phyloP scores from a whole-genome alignment of 1,140 invertebrate species.

The Heliconius nattereri region DNA sequence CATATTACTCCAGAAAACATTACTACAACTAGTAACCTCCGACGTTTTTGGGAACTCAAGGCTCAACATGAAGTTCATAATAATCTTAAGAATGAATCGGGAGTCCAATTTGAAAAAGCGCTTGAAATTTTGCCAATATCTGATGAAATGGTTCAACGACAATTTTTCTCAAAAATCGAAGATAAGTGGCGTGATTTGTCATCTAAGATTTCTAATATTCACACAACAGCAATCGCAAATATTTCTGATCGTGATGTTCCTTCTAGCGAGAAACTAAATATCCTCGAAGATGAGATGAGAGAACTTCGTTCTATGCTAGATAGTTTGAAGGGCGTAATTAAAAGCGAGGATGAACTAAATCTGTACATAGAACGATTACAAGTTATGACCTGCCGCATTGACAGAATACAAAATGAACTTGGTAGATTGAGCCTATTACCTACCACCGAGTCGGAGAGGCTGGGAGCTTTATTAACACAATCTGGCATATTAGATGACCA shows the following conservation, averaged over 20 bases:
- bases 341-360: constrained; percentile 90
- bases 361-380: constrained; percentile 90
- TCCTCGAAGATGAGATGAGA: constrained; percentile 87
- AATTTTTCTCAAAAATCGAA: constrained; percentile 88
- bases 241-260: constrained; percentile 87
- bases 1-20: constrained; percentile 78
- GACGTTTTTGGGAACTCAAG: constrained; percentile 93
- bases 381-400: constrained; percentile 87
- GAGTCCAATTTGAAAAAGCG: constrained; percentile 87
- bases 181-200: constrained; percentile 88
- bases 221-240: constrained; percentile 84
- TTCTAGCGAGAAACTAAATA: constrained; percentile 85
- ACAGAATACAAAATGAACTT: constrained; percentile 89
- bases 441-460: constrained; percentile 87
- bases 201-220: constrained; percentile 84
- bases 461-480: constrained; percentile 85
- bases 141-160: constrained; percentile 90
- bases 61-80: constrained; percentile 93
- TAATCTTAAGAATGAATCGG: constrained; percentile 87
- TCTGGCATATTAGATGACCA: constrained; percentile 86
- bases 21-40: constrained; percentile 85
- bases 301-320: constrained; percentile 86
- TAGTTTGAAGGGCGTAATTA: constrained; percentile 88
- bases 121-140: constrained; percentile 88
- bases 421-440: constrained; percentile 87